Evolutionary conservation across 2,113 vertebrate species (phyloP).

Genomic region (Malurus elegans): DNA sequence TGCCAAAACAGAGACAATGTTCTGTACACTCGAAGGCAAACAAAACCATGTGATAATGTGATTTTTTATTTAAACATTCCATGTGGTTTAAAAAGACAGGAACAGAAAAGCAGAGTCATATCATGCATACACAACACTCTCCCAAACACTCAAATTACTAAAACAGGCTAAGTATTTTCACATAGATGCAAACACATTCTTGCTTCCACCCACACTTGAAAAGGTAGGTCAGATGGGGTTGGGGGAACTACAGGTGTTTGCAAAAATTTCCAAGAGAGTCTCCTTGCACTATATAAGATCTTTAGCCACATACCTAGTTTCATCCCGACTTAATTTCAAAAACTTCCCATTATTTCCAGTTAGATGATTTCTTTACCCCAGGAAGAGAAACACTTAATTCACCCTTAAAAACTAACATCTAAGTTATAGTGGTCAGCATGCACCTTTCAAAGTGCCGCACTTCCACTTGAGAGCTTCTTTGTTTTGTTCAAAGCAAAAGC

Average conservation of each 20-base stretch:
- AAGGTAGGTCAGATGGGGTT: background rate
- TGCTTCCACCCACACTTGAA: background rate
- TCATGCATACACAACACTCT: background rate
- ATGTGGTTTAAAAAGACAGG: background rate
- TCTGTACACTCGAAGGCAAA: background rate
- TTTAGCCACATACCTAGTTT: background rate
- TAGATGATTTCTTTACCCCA: background rate
- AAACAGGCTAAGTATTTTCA: background rate
- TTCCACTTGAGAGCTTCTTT: background rate
- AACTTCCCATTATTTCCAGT: background rate
- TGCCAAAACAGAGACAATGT: background rate
- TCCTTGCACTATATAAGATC: background rate
- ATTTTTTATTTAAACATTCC: background rate
- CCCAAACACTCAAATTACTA: background rate
- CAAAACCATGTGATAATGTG: accelerated
- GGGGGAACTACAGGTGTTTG: background rate
- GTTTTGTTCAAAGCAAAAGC: background rate
- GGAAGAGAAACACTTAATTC: background rate
- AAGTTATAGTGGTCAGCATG: background rate
- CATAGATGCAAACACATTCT: background rate
- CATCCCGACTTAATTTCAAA: background rate
- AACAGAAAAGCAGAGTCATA: background rate
- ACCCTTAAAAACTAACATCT: background rate
- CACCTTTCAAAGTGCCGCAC: background rate
- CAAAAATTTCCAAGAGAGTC: background rate